Evolutionary conservation across 1,140 invertebrate genomes (phyloP).

Genomic region (Lucilia cuprina): DNA sequence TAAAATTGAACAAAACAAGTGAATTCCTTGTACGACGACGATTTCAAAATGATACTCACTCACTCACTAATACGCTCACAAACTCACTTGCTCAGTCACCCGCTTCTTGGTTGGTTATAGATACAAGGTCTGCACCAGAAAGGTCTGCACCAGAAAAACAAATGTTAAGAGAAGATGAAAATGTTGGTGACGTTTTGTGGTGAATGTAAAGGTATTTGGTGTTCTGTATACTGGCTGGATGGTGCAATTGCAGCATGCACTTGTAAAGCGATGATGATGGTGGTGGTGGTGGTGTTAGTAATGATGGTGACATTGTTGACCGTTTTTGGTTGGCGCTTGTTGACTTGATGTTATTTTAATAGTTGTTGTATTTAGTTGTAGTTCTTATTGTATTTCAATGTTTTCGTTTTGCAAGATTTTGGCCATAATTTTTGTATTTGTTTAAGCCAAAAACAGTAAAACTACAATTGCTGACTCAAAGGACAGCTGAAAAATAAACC

Average conservation of each 20-base stretch:
- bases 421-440: conserved; percentile 32
- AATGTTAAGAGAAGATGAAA: not conserved
- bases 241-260: not conserved
- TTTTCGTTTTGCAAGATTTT: not conserved
- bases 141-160: not conserved
- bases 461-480: not conserved
- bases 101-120: not conserved
- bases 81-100: not conserved
- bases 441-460: not conserved
- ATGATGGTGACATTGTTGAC: conserved; percentile 25
- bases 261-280: not conserved
- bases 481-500: not conserved
- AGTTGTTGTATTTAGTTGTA: conserved; percentile 3
- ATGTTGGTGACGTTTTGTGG: not conserved
- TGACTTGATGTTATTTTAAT: conserved; percentile 1
- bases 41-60: not conserved
- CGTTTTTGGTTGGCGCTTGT: conserved; percentile 31
- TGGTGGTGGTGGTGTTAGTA: not conserved
- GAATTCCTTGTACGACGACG: conserved; percentile 21
- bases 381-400: not conserved
- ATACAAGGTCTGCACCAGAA: not conserved
- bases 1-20: conserved; percentile 35
- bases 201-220: not conserved
- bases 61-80: not conserved
- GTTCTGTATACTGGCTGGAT: not conserved